phyloP scores from a whole-genome alignment of 30 jellyfish, hydroid and myxozoan species.

The Rhopilema esculentum region DNA sequence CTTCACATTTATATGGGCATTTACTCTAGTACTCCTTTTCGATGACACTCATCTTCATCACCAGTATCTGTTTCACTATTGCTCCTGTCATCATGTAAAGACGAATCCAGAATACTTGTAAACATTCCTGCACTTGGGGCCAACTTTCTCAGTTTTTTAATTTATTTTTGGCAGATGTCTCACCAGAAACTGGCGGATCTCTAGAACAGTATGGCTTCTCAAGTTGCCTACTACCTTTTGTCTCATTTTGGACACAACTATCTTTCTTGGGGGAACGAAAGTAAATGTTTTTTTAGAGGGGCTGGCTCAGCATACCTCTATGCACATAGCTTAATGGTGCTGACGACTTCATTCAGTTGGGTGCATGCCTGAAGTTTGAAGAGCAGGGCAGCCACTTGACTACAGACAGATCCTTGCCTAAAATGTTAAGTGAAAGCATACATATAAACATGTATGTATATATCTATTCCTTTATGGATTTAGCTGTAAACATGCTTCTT shows the following conservation, averaged over 20 bases:
- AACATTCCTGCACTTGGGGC: conserved; percentile 30
- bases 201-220: conserved; percentile 17
- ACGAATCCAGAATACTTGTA: no score
- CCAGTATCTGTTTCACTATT: no score
- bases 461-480: neutral
- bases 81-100: no score
- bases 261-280: conserved; percentile 15
- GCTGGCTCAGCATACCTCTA: conserved; percentile 35
- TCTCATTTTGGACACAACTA: conserved; percentile 10
- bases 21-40: conserved; percentile 3
- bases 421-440: neutral
- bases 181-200: conserved; percentile 23
- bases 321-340: conserved; percentile 26
- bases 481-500: neutral
- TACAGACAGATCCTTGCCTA: conserved; percentile 66
- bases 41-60: conserved; percentile 50
- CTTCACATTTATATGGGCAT: conserved; percentile 13
- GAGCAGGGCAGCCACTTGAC: conserved; percentile 56
- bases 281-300: conserved; percentile 12
- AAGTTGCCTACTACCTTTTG: neutral
- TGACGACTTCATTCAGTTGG: conserved; percentile 13
- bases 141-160: conserved; percentile 2
- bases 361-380: conserved; percentile 43
- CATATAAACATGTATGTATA: neutral
- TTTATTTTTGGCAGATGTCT: conserved; percentile 17